phyloP scores from a whole-genome alignment of 2,113 vertebrate genomes.

The Phasianus colchicus region DNA sequence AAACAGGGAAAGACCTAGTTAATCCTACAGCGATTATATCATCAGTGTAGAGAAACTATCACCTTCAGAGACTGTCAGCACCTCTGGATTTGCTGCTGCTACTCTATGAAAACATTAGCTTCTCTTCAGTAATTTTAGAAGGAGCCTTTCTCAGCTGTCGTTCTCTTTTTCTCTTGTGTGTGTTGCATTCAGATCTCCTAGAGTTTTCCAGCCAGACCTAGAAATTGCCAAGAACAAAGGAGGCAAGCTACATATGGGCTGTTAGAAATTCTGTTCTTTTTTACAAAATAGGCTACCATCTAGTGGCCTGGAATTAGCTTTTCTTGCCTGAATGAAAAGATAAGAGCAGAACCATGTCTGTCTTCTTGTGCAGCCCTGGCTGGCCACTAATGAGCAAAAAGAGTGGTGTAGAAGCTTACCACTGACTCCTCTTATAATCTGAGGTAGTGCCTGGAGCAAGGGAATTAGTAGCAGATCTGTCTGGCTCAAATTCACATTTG shows the following conservation, averaged over 20 bases:
- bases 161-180: neutral
- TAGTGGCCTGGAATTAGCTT: neutral
- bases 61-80: neutral
- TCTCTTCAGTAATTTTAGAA: neutral
- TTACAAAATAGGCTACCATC: neutral
- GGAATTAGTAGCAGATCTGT: neutral
- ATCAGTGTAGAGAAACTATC: neutral
- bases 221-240: neutral
- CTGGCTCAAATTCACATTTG: neutral
- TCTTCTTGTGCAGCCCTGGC: neutral
- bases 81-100: neutral
- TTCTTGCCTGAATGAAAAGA: neutral
- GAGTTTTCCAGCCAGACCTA: neutral
- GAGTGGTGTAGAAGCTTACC: neutral
- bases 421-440: accelerated
- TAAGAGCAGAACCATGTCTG: accelerated
- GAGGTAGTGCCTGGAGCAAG: neutral
- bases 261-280: neutral
- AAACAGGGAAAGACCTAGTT: neutral
- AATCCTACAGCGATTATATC: neutral
- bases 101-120: neutral
- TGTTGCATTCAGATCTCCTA: neutral
- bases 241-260: neutral
- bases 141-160: neutral
- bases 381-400: accelerated